Evolutionary conservation across 2,797 vertebrate genomes (phyloP), one percentile per base, ranked within the genome.

Genomic region (Oceanodroma leucorhoa): DNA sequence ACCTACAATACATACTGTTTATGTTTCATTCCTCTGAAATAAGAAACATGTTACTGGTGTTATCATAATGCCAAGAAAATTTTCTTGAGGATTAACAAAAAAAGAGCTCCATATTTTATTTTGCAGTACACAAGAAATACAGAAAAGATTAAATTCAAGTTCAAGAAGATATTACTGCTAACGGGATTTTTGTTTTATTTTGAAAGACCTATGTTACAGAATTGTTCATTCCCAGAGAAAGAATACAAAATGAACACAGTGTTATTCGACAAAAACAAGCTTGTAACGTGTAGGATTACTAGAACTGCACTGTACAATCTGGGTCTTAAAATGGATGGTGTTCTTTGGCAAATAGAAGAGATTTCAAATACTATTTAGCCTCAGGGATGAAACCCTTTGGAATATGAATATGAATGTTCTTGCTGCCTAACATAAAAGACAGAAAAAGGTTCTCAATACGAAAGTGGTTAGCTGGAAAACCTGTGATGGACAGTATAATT

Each of bases 171-270:
- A 73, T 96, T 95, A 93, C 15, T 36, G 50, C 48, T 97, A 97
- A 97, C 2, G 1, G 61, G 96, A 97, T 97, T 94, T 93, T 80
- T 95, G 84, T 78, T 95, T 94, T 88, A 80, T 94, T 96, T 91
- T 81, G 66, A 89, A 96, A 92, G 88, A 84, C 87, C 55, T 71
- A 90, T 94, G 95, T 96, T 96, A 97, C 96, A 87, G 97, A 98
- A 92, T 95, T 95, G 97, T 96, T 97, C 97, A 98, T 97, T 98
- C 93, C 72, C 66, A 85, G 83, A 94, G 58, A 81, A 95, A 91
- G 91, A 90, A 95, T 91, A 92, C 94, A 36, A 98, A 98, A 98
- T 98, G 97, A 98, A 96, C 98, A 98, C 97, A 75, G 79, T 96
- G 96, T 98, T 95, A 96, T 91, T 94, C 6, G 23, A 92, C 78